A percentile compares a stretch with the other conserved stretches of the same genome.
Conservation (phyloP, 2,888 invertebrate species). For the Catocala fraxini region DNA sequence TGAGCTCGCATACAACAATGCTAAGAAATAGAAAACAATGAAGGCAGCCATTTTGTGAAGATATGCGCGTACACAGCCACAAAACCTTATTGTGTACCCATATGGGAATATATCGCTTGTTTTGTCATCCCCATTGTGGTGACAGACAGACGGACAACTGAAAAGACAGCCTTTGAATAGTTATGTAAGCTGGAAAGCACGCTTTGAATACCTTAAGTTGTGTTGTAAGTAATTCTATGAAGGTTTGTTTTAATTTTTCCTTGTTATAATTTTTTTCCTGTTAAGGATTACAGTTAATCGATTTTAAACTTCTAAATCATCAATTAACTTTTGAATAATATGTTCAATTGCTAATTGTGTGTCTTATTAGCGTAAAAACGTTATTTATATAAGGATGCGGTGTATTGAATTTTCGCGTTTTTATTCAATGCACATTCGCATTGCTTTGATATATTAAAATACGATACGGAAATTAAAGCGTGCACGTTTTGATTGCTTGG, state of each 20-base stretch:
- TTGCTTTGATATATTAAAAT: too few relatives aligned
- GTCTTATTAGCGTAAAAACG: too few relatives aligned
- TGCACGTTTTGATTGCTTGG: too few relatives aligned
- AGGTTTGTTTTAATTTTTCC: constrained; percentile 36
- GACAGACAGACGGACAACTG: constrained; percentile 85
- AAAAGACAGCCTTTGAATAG: constrained; percentile 84
- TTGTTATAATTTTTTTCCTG: constrained; percentile 17
- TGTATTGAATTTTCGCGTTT: too few relatives aligned
- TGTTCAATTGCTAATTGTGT: too few relatives aligned
- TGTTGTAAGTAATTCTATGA: constrained; percentile 53
- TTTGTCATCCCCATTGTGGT: constrained; percentile 82
- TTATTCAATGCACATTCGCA: too few relatives aligned
- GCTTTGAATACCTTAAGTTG: constrained; percentile 59
- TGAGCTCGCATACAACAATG: constrained; percentile 40
- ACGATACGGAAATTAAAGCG: too few relatives aligned
- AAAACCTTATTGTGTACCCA: constrained; percentile 81
- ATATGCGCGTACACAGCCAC: constrained; percentile 62
- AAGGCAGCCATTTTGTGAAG: constrained; percentile 65
- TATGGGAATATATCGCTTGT: constrained; percentile 85
- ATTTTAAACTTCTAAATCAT: too few relatives aligned
- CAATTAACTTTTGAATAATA: too few relatives aligned
- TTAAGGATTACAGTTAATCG: too few relatives aligned
- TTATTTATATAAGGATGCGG: too few relatives aligned
- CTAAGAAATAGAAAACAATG: constrained; percentile 70
- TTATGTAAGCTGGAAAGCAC: constrained; percentile 68